Conservation (phyloP, 2,113 vertebrate species). For the Serinus canaria region DNA sequence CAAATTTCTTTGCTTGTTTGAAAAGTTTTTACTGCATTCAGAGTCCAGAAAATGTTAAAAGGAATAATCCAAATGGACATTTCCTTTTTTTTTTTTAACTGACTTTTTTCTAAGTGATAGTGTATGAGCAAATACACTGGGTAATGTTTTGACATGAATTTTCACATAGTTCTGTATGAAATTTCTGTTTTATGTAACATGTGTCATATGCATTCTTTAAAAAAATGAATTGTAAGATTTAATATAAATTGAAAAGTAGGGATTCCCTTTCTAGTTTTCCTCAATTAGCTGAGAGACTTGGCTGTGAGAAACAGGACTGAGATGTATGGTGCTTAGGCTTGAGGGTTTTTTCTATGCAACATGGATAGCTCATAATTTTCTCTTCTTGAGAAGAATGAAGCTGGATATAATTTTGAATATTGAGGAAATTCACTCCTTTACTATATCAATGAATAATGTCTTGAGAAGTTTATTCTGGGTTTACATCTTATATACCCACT, state of each 20-base stretch:
- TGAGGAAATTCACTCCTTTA: neutral
- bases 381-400: neutral
- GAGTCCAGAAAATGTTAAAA: neutral
- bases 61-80: neutral
- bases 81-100: neutral
- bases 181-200: neutral
- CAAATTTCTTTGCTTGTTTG: neutral
- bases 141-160: neutral
- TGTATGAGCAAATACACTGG: neutral
- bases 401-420: neutral
- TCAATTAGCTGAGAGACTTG: neutral
- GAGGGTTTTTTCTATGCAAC: fast-evolving
- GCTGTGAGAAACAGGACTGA: neutral
- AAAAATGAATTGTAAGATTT: neutral
- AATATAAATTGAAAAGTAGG: neutral
- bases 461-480: neutral
- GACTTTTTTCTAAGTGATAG: neutral
- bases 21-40: neutral
- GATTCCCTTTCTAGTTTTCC: neutral
- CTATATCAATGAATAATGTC: neutral
- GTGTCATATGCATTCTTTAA: neutral
- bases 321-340: neutral
- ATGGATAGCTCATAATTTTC: neutral
- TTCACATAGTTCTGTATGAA: neutral
- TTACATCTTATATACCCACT: neutral